phyloP scores from a whole-genome alignment of 2,797 vertebrate species.

The Ceryle rudis region DNA sequence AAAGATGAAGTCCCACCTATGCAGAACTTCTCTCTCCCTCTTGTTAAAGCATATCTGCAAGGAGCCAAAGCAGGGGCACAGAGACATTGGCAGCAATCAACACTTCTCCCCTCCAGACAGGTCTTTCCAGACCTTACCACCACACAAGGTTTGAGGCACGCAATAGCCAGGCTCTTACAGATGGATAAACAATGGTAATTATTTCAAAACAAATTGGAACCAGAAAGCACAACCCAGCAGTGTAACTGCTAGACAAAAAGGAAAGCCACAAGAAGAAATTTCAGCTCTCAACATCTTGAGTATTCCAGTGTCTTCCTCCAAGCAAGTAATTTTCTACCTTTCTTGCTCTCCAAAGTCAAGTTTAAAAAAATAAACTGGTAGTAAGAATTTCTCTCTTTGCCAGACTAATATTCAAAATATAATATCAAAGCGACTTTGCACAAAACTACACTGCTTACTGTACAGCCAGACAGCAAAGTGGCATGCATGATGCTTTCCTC shows the following conservation, averaged over 20 bases:
- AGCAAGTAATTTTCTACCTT: slow-evolving; percentile 17
- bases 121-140: no score
- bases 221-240: slow-evolving; percentile 6
- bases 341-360: background rate
- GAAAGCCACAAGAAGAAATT: slow-evolving; percentile 18
- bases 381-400: background rate
- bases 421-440: background rate
- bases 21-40: no score
- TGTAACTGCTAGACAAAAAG: background rate
- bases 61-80: no score
- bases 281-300: background rate
- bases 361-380: background rate
- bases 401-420: background rate
- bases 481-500: background rate
- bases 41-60: no score
- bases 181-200: slow-evolving; percentile 8
- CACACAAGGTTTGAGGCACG: no score
- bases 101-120: no score
- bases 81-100: no score
- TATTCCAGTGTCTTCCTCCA: background rate
- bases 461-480: background rate
- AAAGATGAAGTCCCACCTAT: no score
- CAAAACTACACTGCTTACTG: background rate
- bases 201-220: slow-evolving; percentile 50
- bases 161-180: no score